A percentile compares a stretch with the other conserved stretches of the same genome.
Evolutionary conservation across 2,113 vertebrate genomes (phyloP).

Genomic region (Ochotona curzoniae): DNA sequence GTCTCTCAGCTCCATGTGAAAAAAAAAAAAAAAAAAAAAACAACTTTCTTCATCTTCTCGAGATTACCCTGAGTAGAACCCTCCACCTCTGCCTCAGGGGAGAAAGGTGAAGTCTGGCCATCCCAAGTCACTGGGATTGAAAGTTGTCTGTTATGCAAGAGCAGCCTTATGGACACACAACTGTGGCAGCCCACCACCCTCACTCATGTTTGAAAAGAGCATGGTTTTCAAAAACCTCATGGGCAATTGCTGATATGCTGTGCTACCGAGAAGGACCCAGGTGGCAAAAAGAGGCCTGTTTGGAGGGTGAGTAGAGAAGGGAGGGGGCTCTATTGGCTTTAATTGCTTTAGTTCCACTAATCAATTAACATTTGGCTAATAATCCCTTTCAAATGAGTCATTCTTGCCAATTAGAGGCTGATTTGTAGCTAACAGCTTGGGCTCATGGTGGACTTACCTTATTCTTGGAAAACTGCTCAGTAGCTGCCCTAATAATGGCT

Average conservation of each 20-base stretch:
- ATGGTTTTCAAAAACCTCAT: too few species aligned
- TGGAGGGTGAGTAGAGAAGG: not conserved
- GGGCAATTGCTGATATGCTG: too few species aligned
- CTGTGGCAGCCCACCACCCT: not conserved
- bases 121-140: accelerated
- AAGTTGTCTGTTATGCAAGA: accelerated
- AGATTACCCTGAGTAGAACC: not conserved
- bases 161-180: not conserved
- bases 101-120: accelerated
- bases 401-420: constrained; percentile 77
- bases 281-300: not conserved
- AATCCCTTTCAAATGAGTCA: constrained; percentile 72
- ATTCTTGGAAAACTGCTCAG: constrained; percentile 75
- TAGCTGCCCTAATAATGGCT: constrained; percentile 76
- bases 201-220: accelerated
- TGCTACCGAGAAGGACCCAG: not conserved
- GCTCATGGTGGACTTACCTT: constrained; percentile 72
- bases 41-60: not conserved
- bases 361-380: constrained; percentile 79
- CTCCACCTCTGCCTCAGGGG: not conserved
- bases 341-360: constrained; percentile 61
- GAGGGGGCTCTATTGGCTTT: not conserved
- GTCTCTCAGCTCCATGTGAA: not conserved
- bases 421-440: constrained; percentile 76
- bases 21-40: not conserved